phyloP scores from a whole-genome alignment of 2,113 vertebrate species.

The Brachyhypopomus occidentalis region DNA sequence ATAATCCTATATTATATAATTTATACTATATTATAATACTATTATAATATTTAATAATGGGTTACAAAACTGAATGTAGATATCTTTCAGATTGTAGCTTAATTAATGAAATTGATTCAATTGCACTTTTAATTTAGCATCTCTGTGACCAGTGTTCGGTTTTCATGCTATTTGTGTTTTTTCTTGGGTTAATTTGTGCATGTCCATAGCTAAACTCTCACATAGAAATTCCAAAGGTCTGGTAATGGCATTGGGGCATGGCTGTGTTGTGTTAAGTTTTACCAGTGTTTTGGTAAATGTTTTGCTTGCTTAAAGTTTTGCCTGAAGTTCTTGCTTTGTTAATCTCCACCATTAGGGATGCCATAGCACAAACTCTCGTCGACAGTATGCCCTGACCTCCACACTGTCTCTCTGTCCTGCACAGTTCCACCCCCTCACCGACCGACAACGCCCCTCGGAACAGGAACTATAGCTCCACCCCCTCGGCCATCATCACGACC shows the following conservation, averaged over 20 bases:
- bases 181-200: conserved; percentile 1
- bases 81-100: too few relatives aligned
- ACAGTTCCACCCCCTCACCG: conserved; percentile 78
- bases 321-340: not conserved
- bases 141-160: conserved; percentile 37
- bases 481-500: conserved; percentile 93
- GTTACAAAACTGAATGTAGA: too few relatives aligned
- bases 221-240: not conserved
- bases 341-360: not conserved
- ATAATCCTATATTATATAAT: too few relatives aligned
- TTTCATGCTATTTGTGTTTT: conserved; percentile 22
- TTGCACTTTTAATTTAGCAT: conserved; percentile 30
- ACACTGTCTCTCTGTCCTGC: not conserved
- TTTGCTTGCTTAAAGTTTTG: not conserved
- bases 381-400: not conserved
- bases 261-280: not conserved
- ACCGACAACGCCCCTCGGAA: conserved; percentile 85
- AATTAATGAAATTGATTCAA: too few relatives aligned
- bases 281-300: not conserved
- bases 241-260: not conserved
- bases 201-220: not conserved
- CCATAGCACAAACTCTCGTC: not conserved
- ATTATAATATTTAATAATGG: too few relatives aligned
- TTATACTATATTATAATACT: too few relatives aligned
- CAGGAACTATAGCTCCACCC: conserved; percentile 88